Evolutionary conservation across 2,888 invertebrate species (phyloP).

Genomic region (Lymantria monacha): DNA sequence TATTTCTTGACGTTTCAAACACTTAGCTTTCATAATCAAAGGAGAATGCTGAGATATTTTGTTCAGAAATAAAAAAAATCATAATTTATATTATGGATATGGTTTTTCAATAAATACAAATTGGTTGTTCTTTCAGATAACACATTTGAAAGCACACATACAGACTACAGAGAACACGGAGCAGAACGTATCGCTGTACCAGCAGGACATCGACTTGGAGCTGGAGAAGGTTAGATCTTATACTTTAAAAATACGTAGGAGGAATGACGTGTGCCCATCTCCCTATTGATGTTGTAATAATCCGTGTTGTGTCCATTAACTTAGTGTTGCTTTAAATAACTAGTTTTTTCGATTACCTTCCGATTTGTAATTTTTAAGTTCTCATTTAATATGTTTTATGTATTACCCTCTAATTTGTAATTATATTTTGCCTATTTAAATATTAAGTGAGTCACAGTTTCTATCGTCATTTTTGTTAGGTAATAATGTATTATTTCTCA

Average conservation of each 20-base stretch:
- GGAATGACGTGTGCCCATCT: slow-evolving; percentile 8
- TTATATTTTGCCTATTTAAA: too few relatives aligned
- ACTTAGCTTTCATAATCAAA: too few relatives aligned
- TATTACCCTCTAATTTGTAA: too few relatives aligned
- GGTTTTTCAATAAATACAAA: neutral
- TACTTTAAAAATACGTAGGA: neutral
- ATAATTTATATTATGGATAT: too few relatives aligned
- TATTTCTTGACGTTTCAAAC: too few relatives aligned
- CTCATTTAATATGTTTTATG: too few relatives aligned
- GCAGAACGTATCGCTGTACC: slow-evolving; percentile 73
- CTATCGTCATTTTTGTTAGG: too few relatives aligned
- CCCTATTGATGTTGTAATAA: slow-evolving; percentile 2
- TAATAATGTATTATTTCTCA: too few relatives aligned
- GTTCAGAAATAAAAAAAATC: too few relatives aligned
- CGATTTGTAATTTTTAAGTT: neutral
- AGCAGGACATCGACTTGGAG: slow-evolving; percentile 78
- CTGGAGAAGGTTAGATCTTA: slow-evolving; percentile 68
- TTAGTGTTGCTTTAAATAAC: slow-evolving; percentile 23
- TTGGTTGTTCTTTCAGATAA: slow-evolving; percentile 53
- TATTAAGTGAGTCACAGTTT: too few relatives aligned
- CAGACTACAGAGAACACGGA: slow-evolving; percentile 71
- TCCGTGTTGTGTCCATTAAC: slow-evolving; percentile 24
- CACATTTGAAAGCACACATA: slow-evolving; percentile 77
- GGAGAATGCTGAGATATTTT: too few relatives aligned
- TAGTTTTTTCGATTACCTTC: neutral